A percentile compares a stretch with the other conserved stretches of the same genome.
Conservation (phyloP, 1,140 invertebrate species). For the Philotrypesis tridentata region DNA sequence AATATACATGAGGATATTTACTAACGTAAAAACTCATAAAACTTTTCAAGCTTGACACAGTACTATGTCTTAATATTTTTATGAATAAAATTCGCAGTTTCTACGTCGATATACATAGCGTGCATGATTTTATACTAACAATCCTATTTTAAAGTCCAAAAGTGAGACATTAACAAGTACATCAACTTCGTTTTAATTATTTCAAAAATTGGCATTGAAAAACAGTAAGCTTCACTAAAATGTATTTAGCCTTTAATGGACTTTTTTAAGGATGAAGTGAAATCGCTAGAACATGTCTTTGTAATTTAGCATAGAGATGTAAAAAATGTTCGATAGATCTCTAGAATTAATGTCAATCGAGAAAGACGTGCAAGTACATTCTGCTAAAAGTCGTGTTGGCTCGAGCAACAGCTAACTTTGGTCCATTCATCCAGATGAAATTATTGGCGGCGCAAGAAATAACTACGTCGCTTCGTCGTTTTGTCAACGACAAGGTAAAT, state of each 20-base stretch:
- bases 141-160: slow-evolving; percentile 10
- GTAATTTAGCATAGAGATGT: background rate
- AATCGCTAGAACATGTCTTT: background rate
- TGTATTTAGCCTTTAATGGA: slow-evolving; percentile 8
- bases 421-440: slow-evolving; percentile 40
- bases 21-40: slow-evolving; percentile 11
- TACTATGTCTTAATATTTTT: background rate
- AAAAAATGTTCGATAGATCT: slow-evolving; percentile 13
- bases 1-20: slow-evolving; percentile 11
- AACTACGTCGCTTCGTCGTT: slow-evolving; percentile 36
- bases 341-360: background rate
- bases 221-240: background rate
- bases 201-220: background rate
- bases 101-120: slow-evolving; percentile 10
- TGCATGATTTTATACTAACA: slow-evolving; percentile 5
- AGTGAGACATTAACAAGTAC: slow-evolving; percentile 4
- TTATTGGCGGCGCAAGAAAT: slow-evolving; percentile 37
- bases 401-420: slow-evolving; percentile 48
- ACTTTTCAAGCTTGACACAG: background rate
- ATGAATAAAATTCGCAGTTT: background rate
- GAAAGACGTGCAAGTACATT: slow-evolving; percentile 28
- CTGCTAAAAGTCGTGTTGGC: slow-evolving; percentile 37
- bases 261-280: slow-evolving; percentile 8
- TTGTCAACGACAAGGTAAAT: slow-evolving; percentile 40
- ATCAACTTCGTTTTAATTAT: background rate